Conservation (phyloP, 2,797 vertebrate species). For the Fundulus diaphanus region DNA sequence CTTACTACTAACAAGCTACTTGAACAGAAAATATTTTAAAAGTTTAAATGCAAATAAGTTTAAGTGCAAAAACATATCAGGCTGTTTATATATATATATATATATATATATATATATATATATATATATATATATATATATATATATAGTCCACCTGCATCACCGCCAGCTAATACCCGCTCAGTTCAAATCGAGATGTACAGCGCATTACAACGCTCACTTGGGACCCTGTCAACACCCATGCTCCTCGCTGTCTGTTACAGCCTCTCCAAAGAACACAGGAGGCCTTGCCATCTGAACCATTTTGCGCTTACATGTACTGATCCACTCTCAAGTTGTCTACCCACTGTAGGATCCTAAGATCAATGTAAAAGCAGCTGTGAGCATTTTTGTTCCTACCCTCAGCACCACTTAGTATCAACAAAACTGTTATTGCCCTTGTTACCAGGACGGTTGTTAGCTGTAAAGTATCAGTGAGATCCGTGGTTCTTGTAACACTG, state of each 20-base stretch:
- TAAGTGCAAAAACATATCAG: too few relatives aligned
- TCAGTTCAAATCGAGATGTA: constrained; percentile 76
- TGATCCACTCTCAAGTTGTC: constrained; percentile 37
- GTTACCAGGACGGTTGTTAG: constrained; percentile 21
- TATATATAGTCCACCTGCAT: constrained; percentile 23
- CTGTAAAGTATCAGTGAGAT: constrained; percentile 30
- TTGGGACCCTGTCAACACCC: constrained; percentile 77
- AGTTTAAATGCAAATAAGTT: too few relatives aligned
- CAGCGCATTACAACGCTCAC: constrained; percentile 74
- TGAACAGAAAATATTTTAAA: neutral
- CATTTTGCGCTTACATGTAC: constrained; percentile 39
- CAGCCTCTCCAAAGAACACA: constrained; percentile 60
- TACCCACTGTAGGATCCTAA: constrained; percentile 34
- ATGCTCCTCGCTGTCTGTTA: constrained; percentile 78
- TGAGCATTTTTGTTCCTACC: constrained; percentile 54
- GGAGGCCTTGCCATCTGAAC: constrained; percentile 56
- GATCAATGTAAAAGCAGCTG: constrained; percentile 4
- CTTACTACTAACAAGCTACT: neutral
- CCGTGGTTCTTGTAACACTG: constrained; percentile 40
- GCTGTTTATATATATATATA: too few relatives aligned
- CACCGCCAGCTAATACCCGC: constrained; percentile 49
- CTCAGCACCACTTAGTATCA: constrained; percentile 48
- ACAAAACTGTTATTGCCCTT: constrained; percentile 31
- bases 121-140: neutral
- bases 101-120: too few relatives aligned